These are phyloP conservation scores for Gastrophryne carolinensis DNA, from an alignment of 2,797 vertebrate species.

Conservation along the genomic window DNA sequence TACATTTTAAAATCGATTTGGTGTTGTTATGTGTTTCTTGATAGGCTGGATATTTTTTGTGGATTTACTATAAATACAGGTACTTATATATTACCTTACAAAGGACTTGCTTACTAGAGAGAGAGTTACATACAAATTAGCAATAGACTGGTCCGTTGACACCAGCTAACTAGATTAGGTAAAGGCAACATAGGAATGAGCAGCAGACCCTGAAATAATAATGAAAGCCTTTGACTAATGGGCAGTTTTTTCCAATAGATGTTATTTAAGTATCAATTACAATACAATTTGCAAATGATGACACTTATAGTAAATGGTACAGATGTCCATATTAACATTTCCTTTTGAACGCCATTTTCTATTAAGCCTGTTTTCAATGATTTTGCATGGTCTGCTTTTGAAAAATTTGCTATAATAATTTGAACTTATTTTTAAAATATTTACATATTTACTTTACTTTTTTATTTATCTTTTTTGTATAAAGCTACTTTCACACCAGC, in stretches of 20 bases:
- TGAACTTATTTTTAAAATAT: no score
- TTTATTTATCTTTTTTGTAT: no score
- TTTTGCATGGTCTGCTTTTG: background rate
- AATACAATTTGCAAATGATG: conserved; percentile 20
- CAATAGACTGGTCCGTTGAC: background rate
- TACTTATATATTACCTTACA: no score
- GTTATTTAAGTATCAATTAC: conserved; percentile 11
- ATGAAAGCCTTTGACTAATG: background rate
- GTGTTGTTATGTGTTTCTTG: background rate
- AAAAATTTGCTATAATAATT: no score
- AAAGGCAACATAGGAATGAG: conserved; percentile 3
- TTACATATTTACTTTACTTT: no score
- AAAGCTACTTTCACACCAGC: no score
- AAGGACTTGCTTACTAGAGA: background rate
- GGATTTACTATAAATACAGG: background rate
- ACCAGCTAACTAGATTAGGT: conserved; percentile 15
- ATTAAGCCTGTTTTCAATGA: conserved; percentile 11
- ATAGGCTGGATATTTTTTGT: background rate
- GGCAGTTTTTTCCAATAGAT: background rate
- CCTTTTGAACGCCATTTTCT: background rate
- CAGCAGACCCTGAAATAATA: conserved; percentile 4
- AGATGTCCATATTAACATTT: conserved; percentile 24
- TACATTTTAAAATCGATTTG: background rate
- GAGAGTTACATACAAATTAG: background rate
- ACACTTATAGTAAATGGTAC: background rate